Base-by-base conservation (phyloP, 2,888 invertebrate species). In the Seladonia tumulorum region DNA sequence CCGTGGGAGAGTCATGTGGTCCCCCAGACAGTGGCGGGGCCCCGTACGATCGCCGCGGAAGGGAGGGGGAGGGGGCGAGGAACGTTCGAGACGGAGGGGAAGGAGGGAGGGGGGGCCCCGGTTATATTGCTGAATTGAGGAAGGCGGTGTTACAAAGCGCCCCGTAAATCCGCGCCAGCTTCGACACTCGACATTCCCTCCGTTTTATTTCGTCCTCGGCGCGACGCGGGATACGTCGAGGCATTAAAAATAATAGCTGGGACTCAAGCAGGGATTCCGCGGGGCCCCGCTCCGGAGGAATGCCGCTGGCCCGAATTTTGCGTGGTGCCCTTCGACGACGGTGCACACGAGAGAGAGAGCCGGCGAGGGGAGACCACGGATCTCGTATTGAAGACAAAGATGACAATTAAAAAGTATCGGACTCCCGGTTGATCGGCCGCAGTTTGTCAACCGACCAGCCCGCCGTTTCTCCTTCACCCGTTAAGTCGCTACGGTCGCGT, bases 91-190 rank as follows among this genome's bases (percentile, higher is more conserved):
- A 63, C n/a, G 7, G 63, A 63, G 63, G 25, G 60, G 63, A 29
- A 0, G 29, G 63, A 0, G 29, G 63, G 29, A 29, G 18, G 39
- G 18, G 39, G 88, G 92, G 92, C 42, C 45, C 73, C 71, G 75
- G 47, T 75, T 94, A 93, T 94, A 95, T 94, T 93, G 94, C 92
- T 94, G 94, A 94, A 94, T 94, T 94, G 95, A 94, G 94, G 94
- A 94, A 94, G 94, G 94, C 95, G 95, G 94, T 93, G 92, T 94
- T 94, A 94, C 94, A 95, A 95, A 95, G 95, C 94, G 93, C 89
- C 93, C 94, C 95, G 95, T 95, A 95, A 95, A 95, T 94, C 95
- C 94, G 94, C 92, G 93, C 94, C 91, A 92, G 93, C 93, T 95
- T 95, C 94, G 95, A 94, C 94, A 94, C 94, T 93, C 94, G 93